phyloP scores from a whole-genome alignment of 2,888 invertebrate species.

The Lycia hirtaria region DNA sequence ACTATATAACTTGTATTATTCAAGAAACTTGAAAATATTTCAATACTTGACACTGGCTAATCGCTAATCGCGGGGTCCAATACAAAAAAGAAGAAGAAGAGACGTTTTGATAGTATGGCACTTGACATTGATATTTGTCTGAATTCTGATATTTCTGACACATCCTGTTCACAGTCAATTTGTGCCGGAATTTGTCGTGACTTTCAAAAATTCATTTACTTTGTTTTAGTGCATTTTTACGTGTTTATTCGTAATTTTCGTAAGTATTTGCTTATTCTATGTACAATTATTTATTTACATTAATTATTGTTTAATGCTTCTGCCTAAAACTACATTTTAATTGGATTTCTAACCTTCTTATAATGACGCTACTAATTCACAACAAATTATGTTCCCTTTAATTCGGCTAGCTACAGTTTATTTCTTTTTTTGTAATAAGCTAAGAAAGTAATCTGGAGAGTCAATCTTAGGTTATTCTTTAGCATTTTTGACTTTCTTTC shows the following conservation, averaged over 20 bases:
- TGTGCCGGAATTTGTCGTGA: conserved; percentile 61
- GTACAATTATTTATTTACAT: neutral
- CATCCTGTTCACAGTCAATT: neutral
- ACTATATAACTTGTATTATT: no score
- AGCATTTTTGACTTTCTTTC: neutral
- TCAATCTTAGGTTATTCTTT: neutral
- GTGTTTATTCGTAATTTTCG: conserved; percentile 17
- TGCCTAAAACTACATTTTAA: neutral
- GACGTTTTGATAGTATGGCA: no score
- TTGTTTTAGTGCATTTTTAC: conserved; percentile 26
- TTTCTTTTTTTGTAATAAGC: neutral
- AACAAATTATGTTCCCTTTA: conserved; percentile 6
- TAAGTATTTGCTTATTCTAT: conserved; percentile 42
- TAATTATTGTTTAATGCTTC: neutral
- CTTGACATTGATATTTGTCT: neutral
- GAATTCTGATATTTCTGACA: conserved; percentile 28
- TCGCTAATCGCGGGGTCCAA: no score
- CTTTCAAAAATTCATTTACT: conserved; percentile 60
- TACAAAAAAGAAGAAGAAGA: no score
- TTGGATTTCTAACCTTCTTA: conserved; percentile 9
- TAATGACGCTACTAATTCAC: conserved; percentile 23
- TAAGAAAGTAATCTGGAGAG: neutral
- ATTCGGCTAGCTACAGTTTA: neutral
- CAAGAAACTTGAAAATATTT: no score
- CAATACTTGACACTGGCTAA: no score